Conservation (phyloP, 2,113 vertebrate genomes). For the Tapirus terrestris region DNA sequence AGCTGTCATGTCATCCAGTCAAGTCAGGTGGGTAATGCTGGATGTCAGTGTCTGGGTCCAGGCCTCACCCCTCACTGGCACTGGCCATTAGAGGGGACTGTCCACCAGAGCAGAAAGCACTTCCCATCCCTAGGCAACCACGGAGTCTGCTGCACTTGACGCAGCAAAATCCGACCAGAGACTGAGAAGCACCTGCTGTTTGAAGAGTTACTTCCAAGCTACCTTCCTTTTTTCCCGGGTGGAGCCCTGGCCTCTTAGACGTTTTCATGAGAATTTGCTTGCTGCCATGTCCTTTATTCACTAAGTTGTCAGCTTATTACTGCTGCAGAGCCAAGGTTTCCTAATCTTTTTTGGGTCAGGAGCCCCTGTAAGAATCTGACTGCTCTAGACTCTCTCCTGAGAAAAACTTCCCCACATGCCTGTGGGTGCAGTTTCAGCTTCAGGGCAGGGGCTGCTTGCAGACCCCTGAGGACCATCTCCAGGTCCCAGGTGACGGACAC, state of each 20-base stretch:
- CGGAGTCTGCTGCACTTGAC: neutral
- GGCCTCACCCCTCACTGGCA: neutral
- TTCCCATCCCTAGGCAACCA: neutral
- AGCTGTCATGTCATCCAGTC: neutral
- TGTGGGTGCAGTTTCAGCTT: neutral
- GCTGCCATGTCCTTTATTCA: neutral
- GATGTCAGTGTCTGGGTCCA: neutral
- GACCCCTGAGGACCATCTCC: neutral
- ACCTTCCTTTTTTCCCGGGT: neutral
- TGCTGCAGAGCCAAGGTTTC: neutral
- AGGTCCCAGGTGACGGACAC: neutral
- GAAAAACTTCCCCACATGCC: neutral
- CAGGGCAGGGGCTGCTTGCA: neutral
- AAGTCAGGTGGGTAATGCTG: rapidly evolving
- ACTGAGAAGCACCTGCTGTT: neutral
- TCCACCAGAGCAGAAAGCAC: neutral
- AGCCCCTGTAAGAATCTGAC: neutral
- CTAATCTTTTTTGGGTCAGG: neutral
- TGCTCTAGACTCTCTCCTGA: neutral
- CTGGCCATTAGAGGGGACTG: neutral
- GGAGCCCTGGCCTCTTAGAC: neutral
- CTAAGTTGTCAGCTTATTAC: neutral
- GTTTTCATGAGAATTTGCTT: neutral
- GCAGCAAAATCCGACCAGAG: neutral
- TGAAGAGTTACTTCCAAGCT: too few relatives aligned